Evolutionary conservation across 2,888 invertebrate species (phyloP).

Genomic region (Pelosia muscerda): DNA sequence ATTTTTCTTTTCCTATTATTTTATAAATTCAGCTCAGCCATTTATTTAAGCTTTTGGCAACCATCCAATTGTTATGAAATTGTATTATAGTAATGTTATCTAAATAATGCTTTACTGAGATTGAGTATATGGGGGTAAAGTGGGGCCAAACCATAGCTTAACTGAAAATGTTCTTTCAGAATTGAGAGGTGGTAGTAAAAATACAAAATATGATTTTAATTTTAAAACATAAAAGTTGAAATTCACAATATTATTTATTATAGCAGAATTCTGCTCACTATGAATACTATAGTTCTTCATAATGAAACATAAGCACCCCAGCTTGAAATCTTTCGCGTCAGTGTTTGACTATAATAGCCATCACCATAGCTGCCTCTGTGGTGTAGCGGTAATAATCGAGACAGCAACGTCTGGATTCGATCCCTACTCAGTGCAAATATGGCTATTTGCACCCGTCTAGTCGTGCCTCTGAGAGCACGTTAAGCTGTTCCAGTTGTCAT

Average conservation of each 20-base stretch:
- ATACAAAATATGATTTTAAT: too few relatives aligned
- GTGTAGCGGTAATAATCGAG: too few relatives aligned
- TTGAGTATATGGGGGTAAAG: background rate
- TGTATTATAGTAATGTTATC: too few relatives aligned
- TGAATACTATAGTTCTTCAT: background rate
- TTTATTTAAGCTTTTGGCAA: slow-evolving; percentile 1
- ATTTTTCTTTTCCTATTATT: background rate
- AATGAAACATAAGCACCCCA: background rate
- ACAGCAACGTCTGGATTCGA: too few relatives aligned
- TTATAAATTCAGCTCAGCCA: background rate
- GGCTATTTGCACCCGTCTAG: too few relatives aligned
- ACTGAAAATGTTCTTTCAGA: too few relatives aligned
- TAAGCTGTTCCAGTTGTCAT: too few relatives aligned
- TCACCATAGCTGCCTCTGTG: too few relatives aligned
- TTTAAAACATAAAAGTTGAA: too few relatives aligned
- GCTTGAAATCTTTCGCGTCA: background rate
- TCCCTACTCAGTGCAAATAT: too few relatives aligned
- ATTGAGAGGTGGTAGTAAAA: too few relatives aligned
- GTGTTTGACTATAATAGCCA: background rate
- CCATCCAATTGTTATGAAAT: background rate
- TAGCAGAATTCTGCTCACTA: background rate
- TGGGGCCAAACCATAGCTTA: background rate
- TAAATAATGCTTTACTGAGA: background rate
- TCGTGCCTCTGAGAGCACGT: too few relatives aligned
- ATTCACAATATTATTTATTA: background rate